Base-by-base conservation (phyloP, 2,113 vertebrate genomes). In the Bubalus kerabau region DNA sequence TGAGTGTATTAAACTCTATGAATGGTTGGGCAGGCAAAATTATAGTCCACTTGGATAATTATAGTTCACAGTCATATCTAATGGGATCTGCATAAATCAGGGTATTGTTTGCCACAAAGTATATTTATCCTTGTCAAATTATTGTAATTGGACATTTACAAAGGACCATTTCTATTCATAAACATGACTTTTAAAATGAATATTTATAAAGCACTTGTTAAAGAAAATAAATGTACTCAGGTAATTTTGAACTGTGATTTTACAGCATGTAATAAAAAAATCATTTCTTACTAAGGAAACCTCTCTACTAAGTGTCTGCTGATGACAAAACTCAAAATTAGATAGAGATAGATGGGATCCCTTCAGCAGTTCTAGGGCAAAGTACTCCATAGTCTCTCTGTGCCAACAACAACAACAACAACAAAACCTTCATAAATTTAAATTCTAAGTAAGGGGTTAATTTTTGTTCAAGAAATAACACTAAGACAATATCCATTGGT, bases 81-180 rank as follows among this genome's bases (percentile, higher is more conserved):
- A 98, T 98, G 93, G 95, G 97, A 97, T 98, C 97, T 97, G 97
- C 97, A 98, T 98, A 98, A 97, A 98, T 98, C 98, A 97, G 86
- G 28, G 93, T 94, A 98, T 98, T 98, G 97, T 98, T 98, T 95
- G 97, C 88, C 96, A 96, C 91, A 95, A 96, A 98, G 95, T 97
- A 36, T 97, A 98, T 98, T 98, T 98, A 98, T 98, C 96, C 98
- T 98, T 98, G 98, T 98, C 97, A 97, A 97, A 98, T 97, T 97
- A 98, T 98, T 98, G 93, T 98, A 98, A 98, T 98, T 98, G 98
- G 96, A 95, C 96, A 96, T 98, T 98, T 97, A 96, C 91, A 93
- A 97, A 98, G 94, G 94, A 93, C 93, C 90, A 50, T 97, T 98
- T 97, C 95, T 95, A 98, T 98, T 98, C 97, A 98, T 97, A 98